These are phyloP conservation scores for Umimayanthus kanabou DNA, from an alignment of 92 coral and sea anemone species.

Conservation along the genomic window DNA sequence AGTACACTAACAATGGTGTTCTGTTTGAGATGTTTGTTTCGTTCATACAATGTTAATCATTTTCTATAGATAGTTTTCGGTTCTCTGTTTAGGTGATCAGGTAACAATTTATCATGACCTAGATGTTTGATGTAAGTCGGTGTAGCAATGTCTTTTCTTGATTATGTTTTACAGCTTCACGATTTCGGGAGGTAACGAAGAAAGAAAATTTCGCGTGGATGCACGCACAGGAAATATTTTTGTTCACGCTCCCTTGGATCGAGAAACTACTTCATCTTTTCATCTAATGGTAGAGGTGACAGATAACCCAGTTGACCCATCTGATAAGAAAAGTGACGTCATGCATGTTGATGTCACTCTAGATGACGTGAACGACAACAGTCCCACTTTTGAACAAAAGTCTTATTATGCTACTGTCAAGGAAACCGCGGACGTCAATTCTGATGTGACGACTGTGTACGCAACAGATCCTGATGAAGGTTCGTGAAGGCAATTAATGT, in stretches of 20 bases:
- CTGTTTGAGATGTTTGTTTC: too few relatives aligned
- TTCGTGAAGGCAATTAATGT: background rate
- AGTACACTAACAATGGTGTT: too few relatives aligned
- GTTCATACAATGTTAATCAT: too few relatives aligned
- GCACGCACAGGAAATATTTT: slow-evolving; percentile 59
- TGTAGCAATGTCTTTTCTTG: background rate
- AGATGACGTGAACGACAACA: slow-evolving; percentile 81
- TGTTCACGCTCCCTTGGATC: slow-evolving; percentile 76
- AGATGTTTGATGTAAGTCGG: too few relatives aligned
- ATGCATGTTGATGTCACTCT: slow-evolving; percentile 57
- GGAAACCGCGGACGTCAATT: slow-evolving; percentile 72
- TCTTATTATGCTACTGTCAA: slow-evolving; percentile 63
- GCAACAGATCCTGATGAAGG: slow-evolving; percentile 84
- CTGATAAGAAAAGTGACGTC: slow-evolving; percentile 55
- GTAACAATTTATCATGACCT: too few relatives aligned
- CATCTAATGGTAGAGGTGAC: slow-evolving; percentile 60
- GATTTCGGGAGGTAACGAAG: slow-evolving; percentile 67
- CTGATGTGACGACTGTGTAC: slow-evolving; percentile 60
- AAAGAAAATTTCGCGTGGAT: slow-evolving; percentile 71
- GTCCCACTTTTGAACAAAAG: slow-evolving; percentile 58
- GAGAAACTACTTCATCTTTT: slow-evolving; percentile 62
- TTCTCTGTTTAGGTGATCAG: too few relatives aligned
- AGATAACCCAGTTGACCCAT: slow-evolving; percentile 54
- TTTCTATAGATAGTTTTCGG: too few relatives aligned
- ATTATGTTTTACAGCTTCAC: slow-evolving; percentile 44